A percentile compares a stretch with the other conserved stretches of the same genome.
Evolutionary conservation across 2,113 vertebrate genomes (phyloP).

Genomic region (Larimichthys crocea): DNA sequence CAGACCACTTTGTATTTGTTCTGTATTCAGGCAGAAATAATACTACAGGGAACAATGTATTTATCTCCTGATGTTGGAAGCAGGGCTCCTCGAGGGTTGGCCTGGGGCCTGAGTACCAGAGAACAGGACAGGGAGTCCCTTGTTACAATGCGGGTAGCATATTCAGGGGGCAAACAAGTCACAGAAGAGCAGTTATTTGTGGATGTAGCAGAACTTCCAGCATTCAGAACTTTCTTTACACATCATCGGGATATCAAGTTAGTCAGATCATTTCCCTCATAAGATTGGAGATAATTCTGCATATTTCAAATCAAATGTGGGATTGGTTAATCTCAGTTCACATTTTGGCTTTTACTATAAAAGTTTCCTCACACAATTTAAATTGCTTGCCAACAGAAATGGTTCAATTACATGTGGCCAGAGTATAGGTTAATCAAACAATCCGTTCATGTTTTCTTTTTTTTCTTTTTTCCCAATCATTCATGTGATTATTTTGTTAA

Average conservation of each 20-base stretch:
- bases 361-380: not conserved
- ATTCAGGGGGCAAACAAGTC: constrained; percentile 61
- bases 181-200: constrained; percentile 33
- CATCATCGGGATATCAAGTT: not conserved
- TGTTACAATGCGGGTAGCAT: constrained; percentile 47
- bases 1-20: constrained; percentile 51
- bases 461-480: not conserved
- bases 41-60: constrained; percentile 66
- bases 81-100: constrained; percentile 80
- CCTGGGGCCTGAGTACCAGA: constrained; percentile 74
- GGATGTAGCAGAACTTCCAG: constrained; percentile 22
- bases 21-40: constrained; percentile 74
- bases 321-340: too few relatives aligned
- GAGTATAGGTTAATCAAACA: constrained; percentile 13
- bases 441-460: not conserved
- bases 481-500: constrained; percentile 39
- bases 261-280: not conserved
- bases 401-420: constrained; percentile 11
- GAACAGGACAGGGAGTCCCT: constrained; percentile 68
- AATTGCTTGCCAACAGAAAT: not conserved
- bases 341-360: not conserved
- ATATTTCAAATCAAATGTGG: not conserved
- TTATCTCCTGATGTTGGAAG: constrained; percentile 76
- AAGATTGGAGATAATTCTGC: not conserved
- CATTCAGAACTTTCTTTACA: constrained; percentile 1